Evolutionary conservation across 2,888 invertebrate species (phyloP).

Genomic region (Polylopha cassiicola): DNA sequence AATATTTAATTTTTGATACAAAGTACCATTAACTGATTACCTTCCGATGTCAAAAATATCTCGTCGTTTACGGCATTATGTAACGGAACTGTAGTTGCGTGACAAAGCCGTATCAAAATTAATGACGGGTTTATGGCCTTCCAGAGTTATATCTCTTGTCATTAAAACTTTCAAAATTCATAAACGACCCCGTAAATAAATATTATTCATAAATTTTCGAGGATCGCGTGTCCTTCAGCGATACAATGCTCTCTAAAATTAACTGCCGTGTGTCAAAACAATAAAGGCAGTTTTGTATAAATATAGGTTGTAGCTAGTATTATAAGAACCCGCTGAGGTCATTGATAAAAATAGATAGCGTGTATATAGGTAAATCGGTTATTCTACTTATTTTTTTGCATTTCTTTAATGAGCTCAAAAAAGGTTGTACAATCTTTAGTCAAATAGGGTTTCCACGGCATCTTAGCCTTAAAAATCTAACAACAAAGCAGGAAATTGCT

Average conservation of each 20-base stretch:
- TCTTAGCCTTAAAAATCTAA: too few species aligned
- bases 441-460: too few species aligned
- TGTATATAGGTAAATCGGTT: slow-evolving; percentile 7
- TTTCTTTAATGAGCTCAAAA: too few species aligned
- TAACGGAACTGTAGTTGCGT: slow-evolving; percentile 40
- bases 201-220: slow-evolving; percentile 42
- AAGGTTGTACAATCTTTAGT: too few species aligned
- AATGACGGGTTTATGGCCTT: slow-evolving; percentile 56
- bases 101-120: slow-evolving; percentile 57
- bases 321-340: background rate
- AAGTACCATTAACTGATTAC: too few species aligned
- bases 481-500: too few species aligned
- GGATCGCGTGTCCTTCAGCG: slow-evolving; percentile 49
- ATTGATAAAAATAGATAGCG: slow-evolving; percentile 14
- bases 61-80: too few species aligned
- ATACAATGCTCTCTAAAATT: too few species aligned
- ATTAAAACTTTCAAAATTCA: slow-evolving; percentile 64
- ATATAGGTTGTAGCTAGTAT: background rate
- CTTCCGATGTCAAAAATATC: too few species aligned
- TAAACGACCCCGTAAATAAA: slow-evolving; percentile 59
- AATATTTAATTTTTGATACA: too few species aligned
- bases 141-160: slow-evolving; percentile 57
- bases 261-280: background rate
- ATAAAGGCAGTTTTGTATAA: slow-evolving; percentile 2
- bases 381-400: too few species aligned